phyloP scores from a whole-genome alignment of 2,888 invertebrate genomes.

The Thymelicus sylvestris region DNA sequence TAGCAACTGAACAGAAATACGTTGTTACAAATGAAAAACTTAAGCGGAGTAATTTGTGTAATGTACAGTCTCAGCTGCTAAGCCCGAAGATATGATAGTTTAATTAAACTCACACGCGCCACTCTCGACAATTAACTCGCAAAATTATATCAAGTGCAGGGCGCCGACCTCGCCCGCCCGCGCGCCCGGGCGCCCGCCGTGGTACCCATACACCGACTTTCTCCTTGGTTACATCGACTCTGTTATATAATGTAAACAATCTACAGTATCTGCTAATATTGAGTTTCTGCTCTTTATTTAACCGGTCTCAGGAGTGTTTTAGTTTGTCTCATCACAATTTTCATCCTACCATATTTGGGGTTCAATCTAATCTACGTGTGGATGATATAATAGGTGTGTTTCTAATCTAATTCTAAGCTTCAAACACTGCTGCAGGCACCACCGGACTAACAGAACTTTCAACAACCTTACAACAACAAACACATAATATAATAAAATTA shows the following conservation, averaged over 20 bases:
- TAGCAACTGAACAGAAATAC: background rate
- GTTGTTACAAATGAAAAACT: conserved; percentile 3
- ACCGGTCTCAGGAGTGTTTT: too few species aligned
- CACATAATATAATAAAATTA: too few species aligned
- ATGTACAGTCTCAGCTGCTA: conserved; percentile 22
- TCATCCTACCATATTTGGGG: too few species aligned
- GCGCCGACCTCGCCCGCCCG: conserved; percentile 2
- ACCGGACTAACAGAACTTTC: too few species aligned
- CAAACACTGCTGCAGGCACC: too few species aligned
- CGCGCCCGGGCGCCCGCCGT: too few species aligned
- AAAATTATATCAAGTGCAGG: conserved; percentile 23
- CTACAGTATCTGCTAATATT: background rate
- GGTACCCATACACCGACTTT: background rate
- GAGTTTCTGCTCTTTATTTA: background rate
- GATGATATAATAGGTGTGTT: too few species aligned
- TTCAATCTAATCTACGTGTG: too few species aligned
- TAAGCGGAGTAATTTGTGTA: conserved; percentile 5
- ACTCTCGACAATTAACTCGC: conserved; percentile 21
- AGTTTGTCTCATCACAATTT: too few species aligned
- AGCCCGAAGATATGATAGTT: conserved; percentile 19
- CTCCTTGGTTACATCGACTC: background rate
- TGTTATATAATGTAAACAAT: background rate
- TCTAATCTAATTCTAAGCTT: too few species aligned
- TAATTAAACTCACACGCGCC: conserved; percentile 28
- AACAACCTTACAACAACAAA: too few species aligned